Conservation (phyloP, 1,140 invertebrate genomes). For the Pachypsylla venusta region DNA sequence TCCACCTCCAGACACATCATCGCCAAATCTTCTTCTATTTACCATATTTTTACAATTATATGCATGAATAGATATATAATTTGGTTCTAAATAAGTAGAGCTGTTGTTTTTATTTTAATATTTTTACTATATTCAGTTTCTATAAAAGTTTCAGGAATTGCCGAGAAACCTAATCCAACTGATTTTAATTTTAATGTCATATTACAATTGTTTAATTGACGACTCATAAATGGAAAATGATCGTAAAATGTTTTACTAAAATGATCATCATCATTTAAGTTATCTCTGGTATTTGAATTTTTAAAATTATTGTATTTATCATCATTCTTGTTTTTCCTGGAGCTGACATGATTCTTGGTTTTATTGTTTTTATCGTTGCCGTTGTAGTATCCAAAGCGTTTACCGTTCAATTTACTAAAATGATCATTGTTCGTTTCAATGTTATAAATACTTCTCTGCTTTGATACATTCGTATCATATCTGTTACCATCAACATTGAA, state of each 20-base stretch:
- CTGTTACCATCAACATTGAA: too few relatives aligned
- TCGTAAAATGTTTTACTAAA: too few relatives aligned
- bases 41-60: slow-evolving; percentile 48
- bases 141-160: slow-evolving; percentile 28
- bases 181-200: slow-evolving; percentile 60
- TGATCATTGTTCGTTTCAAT: too few relatives aligned
- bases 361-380: too few relatives aligned
- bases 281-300: not conserved
- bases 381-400: too few relatives aligned
- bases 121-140: not conserved
- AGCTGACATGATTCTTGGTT: too few relatives aligned
- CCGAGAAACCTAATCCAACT: slow-evolving; percentile 56
- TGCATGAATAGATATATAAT: slow-evolving; percentile 66
- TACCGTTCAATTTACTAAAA: too few relatives aligned
- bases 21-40: slow-evolving; percentile 29
- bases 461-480: too few relatives aligned
- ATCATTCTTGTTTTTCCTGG: too few relatives aligned
- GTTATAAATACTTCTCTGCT: too few relatives aligned
- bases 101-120: slow-evolving; percentile 47
- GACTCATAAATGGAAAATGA: not conserved
- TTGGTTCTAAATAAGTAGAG: slow-evolving; percentile 63
- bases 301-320: not conserved
- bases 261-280: too few relatives aligned
- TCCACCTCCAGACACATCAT: slow-evolving; percentile 26
- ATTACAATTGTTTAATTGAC: slow-evolving; percentile 40